Evolutionary conservation across 2,888 invertebrate genomes (phyloP), one percentile per base, ranked within the genome.

Genomic region (Ophioninae sp.): DNA sequence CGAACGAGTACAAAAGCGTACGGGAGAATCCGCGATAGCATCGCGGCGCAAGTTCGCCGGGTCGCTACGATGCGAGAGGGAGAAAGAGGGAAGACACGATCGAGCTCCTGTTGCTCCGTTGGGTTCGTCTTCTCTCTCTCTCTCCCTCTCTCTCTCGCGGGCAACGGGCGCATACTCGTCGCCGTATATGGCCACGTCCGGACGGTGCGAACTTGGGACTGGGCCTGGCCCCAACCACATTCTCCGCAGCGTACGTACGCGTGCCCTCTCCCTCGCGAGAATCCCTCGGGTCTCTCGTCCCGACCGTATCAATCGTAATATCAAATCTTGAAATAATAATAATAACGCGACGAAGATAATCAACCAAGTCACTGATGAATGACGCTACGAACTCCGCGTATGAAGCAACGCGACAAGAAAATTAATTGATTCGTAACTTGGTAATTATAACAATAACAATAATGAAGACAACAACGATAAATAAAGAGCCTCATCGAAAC

Each of bases 131-230:
- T 56, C 37, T 78, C 61, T 20, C 67, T 62, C 17, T 65, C 39
- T 23, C 61, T 56, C 44, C 39, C 56, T 21, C 39, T 41, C 61
- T 56, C 44, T 50, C 56, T 21, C 39, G 21, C 37, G 30, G 7
- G 39, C 57, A 21, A 21, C 57, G n/a, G 39, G 37, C 59, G 70
- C 81, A 76, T 72, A 79, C 79, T 79, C 81, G 57, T 69, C 67
- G 78, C 83, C 82, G 65, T 82, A 82, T 81, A 82, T 83, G 81
- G 80, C 69, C 73, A 75, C 79, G 83, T 83, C 64, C 78, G 81
- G 62, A 79, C 81, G 81, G 81, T 84, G 81, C 81, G 79, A 84
- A 81, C 75, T 84, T 79, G 65, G 75, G 56, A 68, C 84, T 76
- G 56, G 57, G 68, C 68, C 81, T 39, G 72, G 72, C 56, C 77